Percentiles rank a stretch among this genome's conserved stretches.
Conservation (phyloP, 1,140 invertebrate species). For the Mamestra configurata region DNA sequence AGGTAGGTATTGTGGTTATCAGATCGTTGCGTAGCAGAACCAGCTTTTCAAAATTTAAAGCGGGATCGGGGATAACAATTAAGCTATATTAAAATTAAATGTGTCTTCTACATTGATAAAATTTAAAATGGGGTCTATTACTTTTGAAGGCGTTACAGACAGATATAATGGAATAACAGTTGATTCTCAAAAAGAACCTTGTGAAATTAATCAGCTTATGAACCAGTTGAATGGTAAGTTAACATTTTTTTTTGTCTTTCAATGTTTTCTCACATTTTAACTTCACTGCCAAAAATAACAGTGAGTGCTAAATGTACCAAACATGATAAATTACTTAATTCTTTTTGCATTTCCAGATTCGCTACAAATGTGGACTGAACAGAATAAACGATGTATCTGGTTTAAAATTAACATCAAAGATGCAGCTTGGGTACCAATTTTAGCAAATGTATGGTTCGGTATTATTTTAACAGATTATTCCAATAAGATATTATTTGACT, state of each 20-base stretch:
- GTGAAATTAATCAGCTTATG: constrained; percentile 85
- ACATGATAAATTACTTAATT: no score
- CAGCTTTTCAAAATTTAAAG: not conserved
- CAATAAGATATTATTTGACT: constrained; percentile 11
- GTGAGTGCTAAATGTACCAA: no score
- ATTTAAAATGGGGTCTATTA: constrained; percentile 55
- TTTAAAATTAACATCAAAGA: constrained; percentile 92
- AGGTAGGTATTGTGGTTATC: no score
- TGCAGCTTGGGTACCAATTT: constrained; percentile 92
- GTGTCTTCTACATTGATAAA: not conserved
- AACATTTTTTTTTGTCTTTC: not conserved
- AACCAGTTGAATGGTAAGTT: constrained; percentile 89
- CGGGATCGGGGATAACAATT: not conserved
- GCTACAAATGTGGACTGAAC: constrained; percentile 90
- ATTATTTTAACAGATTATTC: not conserved
- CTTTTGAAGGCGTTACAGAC: constrained; percentile 89
- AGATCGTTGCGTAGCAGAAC: not conserved
- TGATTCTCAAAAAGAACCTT: constrained; percentile 89
- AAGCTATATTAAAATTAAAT: not conserved
- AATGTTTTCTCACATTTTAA: no score
- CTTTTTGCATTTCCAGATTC: constrained; percentile 89
- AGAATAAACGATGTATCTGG: constrained; percentile 93
- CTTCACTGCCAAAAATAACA: no score
- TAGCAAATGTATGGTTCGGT: constrained; percentile 89
- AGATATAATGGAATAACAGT: constrained; percentile 92